Evolutionary conservation across 2,888 invertebrate species (phyloP), one percentile per base, ranked within the genome.

Genomic region (Melitaea athalia): DNA sequence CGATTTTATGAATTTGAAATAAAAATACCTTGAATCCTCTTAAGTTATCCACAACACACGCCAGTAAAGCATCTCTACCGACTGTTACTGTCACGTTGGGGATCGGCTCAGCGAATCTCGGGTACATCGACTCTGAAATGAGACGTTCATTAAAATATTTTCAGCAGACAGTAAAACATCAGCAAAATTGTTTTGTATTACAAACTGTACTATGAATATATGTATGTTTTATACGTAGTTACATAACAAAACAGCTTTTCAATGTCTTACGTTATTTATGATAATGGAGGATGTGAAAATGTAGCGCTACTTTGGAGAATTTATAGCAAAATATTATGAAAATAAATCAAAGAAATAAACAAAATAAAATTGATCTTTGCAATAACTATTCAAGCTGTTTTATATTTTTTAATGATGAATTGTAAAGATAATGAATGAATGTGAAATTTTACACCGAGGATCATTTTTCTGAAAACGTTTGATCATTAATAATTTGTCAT

Each of bases 81-180:
- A 97, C 95, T 59, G 97, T 97, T 69, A 97, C 97, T 31, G 98
- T 98, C 77, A 98, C 97, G 89, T 98, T 98, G 55, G 96, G 96
- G 83, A 98, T 97, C 69, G 96, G 96, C 84, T 97, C 98, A 53
- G 97, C 96, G 85, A 98, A 98, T 84, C 96, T 94, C 74, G 98
- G 98, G 85, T 96, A 92, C 87, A 94, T 92, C 49, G 94, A 93
- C 85, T 95, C 95, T 95, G 94, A 73, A 93, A 93, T 12, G 24
- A 55, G 33, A n/a, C n/a, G n/a, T 55, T 33, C 33, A 55, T 55
- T 55, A 55, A 31, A 55, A 55, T 55, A 24, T 55, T 24, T 14
- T n/a, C 47, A n/a, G 31, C 33, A n/a, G 31, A 33, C 24, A 1
- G 53, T 31, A 14, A 12, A 52, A 50, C 38, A 8, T 59, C 17